phyloP scores from a whole-genome alignment of 2,888 invertebrate species.

The Hypercompe scribonia region DNA sequence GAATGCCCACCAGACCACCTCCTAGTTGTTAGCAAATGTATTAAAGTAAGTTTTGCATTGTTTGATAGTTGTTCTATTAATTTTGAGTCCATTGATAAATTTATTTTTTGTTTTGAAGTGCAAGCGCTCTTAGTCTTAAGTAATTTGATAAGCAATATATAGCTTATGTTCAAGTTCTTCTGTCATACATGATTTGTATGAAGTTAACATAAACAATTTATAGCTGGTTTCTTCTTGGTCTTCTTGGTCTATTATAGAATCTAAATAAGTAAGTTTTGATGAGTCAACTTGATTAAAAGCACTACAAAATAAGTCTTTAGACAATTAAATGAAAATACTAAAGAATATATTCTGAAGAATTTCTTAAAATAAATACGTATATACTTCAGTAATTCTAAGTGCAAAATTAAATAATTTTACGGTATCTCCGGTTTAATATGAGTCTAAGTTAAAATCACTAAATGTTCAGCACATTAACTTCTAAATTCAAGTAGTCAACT shows the following conservation, averaged over 20 bases:
- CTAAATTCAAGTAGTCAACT: background rate
- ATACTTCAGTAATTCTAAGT: too few relatives aligned
- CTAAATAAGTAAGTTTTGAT: too few relatives aligned
- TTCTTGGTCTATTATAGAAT: too few relatives aligned
- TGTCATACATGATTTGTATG: too few relatives aligned
- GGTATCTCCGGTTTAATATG: background rate
- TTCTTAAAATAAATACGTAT: too few relatives aligned
- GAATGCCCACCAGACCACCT: slow-evolving; percentile 22
- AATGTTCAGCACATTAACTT: background rate
- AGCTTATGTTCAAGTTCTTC: background rate
- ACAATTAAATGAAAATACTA: too few relatives aligned
- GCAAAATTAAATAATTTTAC: background rate
- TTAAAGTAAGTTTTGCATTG: slow-evolving; percentile 22
- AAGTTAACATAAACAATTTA: too few relatives aligned
- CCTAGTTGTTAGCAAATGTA: slow-evolving; percentile 24
- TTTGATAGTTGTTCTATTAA: background rate
- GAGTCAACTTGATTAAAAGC: too few relatives aligned
- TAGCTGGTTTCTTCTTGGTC: too few relatives aligned
- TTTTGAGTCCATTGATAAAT: background rate
- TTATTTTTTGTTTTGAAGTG: background rate
- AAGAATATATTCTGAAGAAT: too few relatives aligned
- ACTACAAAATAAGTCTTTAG: too few relatives aligned
- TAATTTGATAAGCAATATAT: background rate
- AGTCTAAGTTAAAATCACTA: background rate
- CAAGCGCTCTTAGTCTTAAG: background rate